These are phyloP conservation scores for Micrastur ruficollis DNA, from an alignment of 2,797 vertebrate species.

Conservation along the genomic window DNA sequence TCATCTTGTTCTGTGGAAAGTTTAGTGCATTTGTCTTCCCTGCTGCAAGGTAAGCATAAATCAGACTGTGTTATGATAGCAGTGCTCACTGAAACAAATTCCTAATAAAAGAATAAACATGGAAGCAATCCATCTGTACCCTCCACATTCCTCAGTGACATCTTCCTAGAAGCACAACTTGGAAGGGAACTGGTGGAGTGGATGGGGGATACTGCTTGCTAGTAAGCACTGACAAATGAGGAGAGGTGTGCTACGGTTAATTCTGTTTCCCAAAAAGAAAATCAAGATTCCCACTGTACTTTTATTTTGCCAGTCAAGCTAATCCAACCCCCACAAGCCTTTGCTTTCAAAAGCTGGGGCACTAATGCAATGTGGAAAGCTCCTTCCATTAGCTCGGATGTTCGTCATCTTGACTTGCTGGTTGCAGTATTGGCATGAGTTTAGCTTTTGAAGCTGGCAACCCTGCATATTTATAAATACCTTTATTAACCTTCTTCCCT, in stretches of 20 bases:
- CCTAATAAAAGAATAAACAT: slow-evolving; percentile 43
- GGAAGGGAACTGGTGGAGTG: background rate
- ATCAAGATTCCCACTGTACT: background rate
- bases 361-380: background rate
- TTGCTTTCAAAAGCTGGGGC: background rate
- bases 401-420: background rate
- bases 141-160: slow-evolving; percentile 2
- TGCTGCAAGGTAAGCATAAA: slow-evolving; percentile 32
- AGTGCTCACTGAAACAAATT: slow-evolving; percentile 37
- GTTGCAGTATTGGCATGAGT: background rate
- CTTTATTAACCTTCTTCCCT: background rate
- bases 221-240: background rate
- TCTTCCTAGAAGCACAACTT: background rate
- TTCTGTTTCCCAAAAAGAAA: background rate
- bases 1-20: slow-evolving; percentile 25
- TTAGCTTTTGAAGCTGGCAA: background rate
- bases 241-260: background rate
- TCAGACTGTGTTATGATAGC: slow-evolving; percentile 49
- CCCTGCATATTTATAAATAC: background rate
- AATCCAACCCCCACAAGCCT: background rate
- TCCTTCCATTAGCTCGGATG: background rate
- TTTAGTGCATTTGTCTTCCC: background rate
- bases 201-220: background rate
- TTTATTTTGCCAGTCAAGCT: background rate
- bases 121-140: slow-evolving; percentile 30